phyloP scores from a whole-genome alignment of 2,113 vertebrate genomes.

The Chaetodon trifascialis region DNA sequence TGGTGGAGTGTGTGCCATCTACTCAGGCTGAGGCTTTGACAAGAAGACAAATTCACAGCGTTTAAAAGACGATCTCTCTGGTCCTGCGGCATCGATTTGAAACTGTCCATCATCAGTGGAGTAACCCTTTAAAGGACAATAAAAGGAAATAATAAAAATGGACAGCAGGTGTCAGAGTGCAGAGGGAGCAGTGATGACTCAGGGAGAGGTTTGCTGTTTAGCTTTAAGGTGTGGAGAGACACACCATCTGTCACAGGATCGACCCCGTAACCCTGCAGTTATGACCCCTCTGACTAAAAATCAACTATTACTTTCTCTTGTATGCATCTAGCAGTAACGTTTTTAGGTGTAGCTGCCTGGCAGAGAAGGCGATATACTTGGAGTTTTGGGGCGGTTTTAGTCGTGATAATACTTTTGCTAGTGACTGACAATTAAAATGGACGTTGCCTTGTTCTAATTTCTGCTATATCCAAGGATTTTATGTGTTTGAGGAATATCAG shows the following conservation, averaged over 20 bases:
- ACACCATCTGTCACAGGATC: constrained; percentile 19
- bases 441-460: too few relatives aligned
- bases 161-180: not conserved
- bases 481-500: too few relatives aligned
- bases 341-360: not conserved
- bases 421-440: too few relatives aligned
- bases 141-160: not conserved
- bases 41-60: too few relatives aligned
- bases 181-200: not conserved
- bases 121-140: not conserved
- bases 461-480: too few relatives aligned
- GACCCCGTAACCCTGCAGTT: constrained; percentile 7
- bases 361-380: too few relatives aligned
- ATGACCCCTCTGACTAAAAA: not conserved
- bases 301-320: not conserved
- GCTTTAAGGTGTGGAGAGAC: not conserved
- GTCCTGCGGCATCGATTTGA: too few relatives aligned
- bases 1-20: too few relatives aligned
- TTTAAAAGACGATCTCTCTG: too few relatives aligned
- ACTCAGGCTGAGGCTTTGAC: too few relatives aligned
- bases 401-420: too few relatives aligned
- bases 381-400: too few relatives aligned
- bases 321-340: not conserved
- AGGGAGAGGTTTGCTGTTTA: constrained; percentile 1
- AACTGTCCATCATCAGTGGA: not conserved